These are phyloP conservation scores for Schizothorax lantsangensis DNA, from an alignment of 2,797 vertebrate genomes.

Conservation along the genomic window DNA sequence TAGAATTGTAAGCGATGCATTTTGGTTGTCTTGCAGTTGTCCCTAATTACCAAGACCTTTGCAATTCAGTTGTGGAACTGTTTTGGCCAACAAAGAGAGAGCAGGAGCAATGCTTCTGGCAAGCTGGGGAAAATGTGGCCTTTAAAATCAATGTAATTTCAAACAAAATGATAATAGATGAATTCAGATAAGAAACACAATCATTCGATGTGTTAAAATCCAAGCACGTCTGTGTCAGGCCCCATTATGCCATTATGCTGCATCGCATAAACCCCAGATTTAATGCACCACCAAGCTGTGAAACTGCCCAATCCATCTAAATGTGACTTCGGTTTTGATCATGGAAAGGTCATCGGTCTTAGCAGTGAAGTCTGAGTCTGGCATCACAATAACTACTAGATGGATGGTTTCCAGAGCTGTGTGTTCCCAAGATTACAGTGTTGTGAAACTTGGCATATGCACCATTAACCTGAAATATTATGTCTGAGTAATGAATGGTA, in stretches of 20 bases:
- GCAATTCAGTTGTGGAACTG: neutral
- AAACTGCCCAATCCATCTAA: conserved; percentile 41
- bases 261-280: conserved; percentile 28
- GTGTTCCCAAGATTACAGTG: conserved; percentile 37
- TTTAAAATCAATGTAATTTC: neutral
- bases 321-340: conserved; percentile 37
- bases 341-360: conserved; percentile 47
- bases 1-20: neutral
- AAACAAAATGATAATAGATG: neutral
- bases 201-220: conserved; percentile 19
- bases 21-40: neutral
- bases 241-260: neutral
- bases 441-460: conserved; percentile 11
- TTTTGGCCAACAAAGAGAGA: conserved; percentile 12
- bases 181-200: conserved; percentile 10
- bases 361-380: conserved; percentile 1
- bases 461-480: conserved; percentile 38
- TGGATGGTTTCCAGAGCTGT: conserved; percentile 24
- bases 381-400: conserved; percentile 34
- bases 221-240: conserved; percentile 8
- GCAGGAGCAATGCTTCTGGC: neutral
- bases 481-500: conserved; percentile 20
- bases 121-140: neutral
- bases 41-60: conserved; percentile 26
- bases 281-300: conserved; percentile 37